Evolutionary conservation across 1,140 invertebrate genomes (phyloP).

Genomic region (Bombus pascuorum): DNA sequence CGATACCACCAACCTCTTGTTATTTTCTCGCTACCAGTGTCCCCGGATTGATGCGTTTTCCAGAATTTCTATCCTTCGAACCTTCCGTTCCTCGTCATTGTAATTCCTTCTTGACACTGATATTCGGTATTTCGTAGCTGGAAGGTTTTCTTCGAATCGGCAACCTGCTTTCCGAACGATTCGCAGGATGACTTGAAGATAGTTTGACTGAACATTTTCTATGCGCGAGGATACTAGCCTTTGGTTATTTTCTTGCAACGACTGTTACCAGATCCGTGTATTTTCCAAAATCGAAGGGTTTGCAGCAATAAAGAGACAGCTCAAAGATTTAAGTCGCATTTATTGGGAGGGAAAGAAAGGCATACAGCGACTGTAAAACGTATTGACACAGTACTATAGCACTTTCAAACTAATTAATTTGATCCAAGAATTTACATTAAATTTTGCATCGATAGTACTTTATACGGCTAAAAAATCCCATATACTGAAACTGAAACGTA

Average conservation of each 20-base stretch:
- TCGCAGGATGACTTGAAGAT: too few species aligned
- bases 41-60: constrained; percentile 23
- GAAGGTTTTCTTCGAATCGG: background rate
- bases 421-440: too few species aligned
- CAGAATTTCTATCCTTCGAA: background rate
- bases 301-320: background rate
- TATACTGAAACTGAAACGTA: too few species aligned
- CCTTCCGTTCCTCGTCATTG: background rate
- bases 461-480: too few species aligned
- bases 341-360: background rate
- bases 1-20: constrained; percentile 34
- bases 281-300: background rate
- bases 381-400: too few species aligned
- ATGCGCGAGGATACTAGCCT: too few species aligned
- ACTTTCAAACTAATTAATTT: too few species aligned
- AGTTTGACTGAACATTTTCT: too few species aligned
- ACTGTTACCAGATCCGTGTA: too few species aligned
- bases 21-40: constrained; percentile 71
- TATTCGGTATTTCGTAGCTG: background rate
- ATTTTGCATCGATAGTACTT: too few species aligned
- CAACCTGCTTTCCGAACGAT: background rate
- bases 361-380: too few species aligned
- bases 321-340: background rate
- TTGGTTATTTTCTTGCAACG: too few species aligned
- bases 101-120: background rate